Percentiles rank a stretch among this genome's conserved stretches.
These are phyloP conservation scores for Caenorhabditis sp. DNA, from an alignment of 2,888 invertebrate genomes.

Conservation along the genomic window DNA sequence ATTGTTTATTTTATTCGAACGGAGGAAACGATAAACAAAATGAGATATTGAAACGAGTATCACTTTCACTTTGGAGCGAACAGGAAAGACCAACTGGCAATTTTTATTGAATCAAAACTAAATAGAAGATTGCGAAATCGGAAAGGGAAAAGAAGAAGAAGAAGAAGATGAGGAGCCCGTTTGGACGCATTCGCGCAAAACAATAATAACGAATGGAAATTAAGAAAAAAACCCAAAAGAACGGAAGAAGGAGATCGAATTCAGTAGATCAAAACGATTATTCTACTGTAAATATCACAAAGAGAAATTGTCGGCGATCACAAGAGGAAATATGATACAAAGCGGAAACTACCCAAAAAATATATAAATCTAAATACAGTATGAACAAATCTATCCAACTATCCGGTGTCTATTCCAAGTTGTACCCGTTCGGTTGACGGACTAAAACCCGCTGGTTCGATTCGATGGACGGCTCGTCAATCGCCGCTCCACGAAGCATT, in stretches of 20 bases:
- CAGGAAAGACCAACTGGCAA: not conserved
- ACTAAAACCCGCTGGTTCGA: constrained; percentile 32
- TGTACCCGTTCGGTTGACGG: constrained; percentile 45
- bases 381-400: not conserved
- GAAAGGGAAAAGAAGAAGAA: not conserved
- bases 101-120: not conserved
- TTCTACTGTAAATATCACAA: not conserved
- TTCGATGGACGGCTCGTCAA: constrained; percentile 49
- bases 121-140: not conserved
- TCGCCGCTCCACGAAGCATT: constrained; percentile 48
- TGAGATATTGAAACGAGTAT: constrained; percentile 10
- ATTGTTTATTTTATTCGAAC: constrained; percentile 11
- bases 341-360: not conserved
- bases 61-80: not conserved
- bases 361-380: not conserved
- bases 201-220: not conserved
- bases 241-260: not conserved
- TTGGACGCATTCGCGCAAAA: not conserved
- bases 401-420: constrained; percentile 22
- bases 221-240: not conserved
- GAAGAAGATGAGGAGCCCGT: not conserved
- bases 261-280: constrained; percentile 1
- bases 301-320: not conserved
- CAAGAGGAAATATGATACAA: not conserved
- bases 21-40: constrained; percentile 6